Evolutionary conservation across 2,113 vertebrate genomes (phyloP).

Genomic region (Nycticryphes semicollaris): DNA sequence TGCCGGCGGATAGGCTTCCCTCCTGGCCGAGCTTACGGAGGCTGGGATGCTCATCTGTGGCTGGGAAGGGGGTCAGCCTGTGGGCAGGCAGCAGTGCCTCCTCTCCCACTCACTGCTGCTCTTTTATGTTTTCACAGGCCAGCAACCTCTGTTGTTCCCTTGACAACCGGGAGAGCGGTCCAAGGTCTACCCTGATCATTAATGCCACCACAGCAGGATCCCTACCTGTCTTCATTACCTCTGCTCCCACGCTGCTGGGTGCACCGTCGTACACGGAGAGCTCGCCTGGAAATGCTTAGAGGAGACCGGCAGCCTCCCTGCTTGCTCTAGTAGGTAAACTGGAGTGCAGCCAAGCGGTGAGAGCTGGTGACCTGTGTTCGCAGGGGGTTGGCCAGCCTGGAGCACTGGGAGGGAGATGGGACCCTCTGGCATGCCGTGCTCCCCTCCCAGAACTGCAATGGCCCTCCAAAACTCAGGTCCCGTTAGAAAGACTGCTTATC

Average conservation of each 20-base stretch:
- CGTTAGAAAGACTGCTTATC: background rate
- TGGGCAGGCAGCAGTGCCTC: slow-evolving; percentile 21
- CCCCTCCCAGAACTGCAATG: background rate
- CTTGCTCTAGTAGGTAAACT: background rate
- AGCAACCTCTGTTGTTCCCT: background rate
- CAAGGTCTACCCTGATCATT: background rate
- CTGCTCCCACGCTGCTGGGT: background rate
- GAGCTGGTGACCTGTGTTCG: background rate
- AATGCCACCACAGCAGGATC: background rate
- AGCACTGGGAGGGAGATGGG: background rate
- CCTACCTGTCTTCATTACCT: background rate
- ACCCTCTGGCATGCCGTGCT: fast-evolving
- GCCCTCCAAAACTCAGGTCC: background rate
- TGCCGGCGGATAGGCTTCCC: background rate
- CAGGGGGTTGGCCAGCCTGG: background rate
- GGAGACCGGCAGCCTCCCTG: background rate
- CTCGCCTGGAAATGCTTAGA: background rate
- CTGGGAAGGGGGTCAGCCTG: slow-evolving; percentile 40
- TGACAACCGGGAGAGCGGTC: slow-evolving; percentile 35
- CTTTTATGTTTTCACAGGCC: slow-evolving; percentile 33
- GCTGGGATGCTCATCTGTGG: background rate
- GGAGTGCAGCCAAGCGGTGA: background rate
- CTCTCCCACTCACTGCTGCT: slow-evolving; percentile 27
- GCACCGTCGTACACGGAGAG: fast-evolving
- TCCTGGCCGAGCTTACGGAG: background rate